Conservation (phyloP, 2,113 vertebrate genomes). For the rat (Rattus norvegicus) region GRCr8 NC_086022.1:82686001-82686500, state of each 20-base stretch:
- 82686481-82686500: slow-evolving; percentile 69
- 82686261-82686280: neutral
- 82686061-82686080: too few relatives aligned
- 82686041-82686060: neutral
- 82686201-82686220: neutral
- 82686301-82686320: too few relatives aligned
- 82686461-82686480: slow-evolving; percentile 72
- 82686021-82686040: neutral
- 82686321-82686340: too few relatives aligned
- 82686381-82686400: too few relatives aligned
- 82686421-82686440: slow-evolving; percentile 75
- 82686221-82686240: slow-evolving; percentile 22
- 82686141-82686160: slow-evolving; percentile 6
- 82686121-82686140: neutral
- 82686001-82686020: neutral
- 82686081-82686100: neutral
- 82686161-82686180: neutral
- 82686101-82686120: neutral
- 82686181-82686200: slow-evolving; percentile 38
- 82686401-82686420: too few relatives aligned
- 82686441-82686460: slow-evolving; percentile 54
- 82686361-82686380: too few relatives aligned
- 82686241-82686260: neutral
- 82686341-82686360: too few relatives aligned
- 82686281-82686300: neutral